phyloP scores from a whole-genome alignment of 2,797 vertebrate species.

The Botia kubotai region DNA sequence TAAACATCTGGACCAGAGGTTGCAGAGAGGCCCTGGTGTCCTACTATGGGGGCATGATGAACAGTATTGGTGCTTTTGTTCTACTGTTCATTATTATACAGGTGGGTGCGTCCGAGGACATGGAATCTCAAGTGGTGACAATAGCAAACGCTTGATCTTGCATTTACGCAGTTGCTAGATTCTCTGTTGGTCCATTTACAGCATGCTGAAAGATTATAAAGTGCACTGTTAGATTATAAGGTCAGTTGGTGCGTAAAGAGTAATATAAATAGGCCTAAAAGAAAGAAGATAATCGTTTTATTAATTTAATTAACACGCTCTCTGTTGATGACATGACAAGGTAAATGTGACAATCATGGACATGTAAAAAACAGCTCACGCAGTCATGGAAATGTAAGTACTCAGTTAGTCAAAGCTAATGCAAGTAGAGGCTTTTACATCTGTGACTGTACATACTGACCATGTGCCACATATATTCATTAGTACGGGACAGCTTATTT shows the following conservation, averaged over 20 bases:
- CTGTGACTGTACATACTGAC: too few relatives aligned
- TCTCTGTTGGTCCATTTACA: background rate
- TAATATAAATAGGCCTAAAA: slow-evolving; percentile 33
- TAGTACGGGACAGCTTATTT: too few relatives aligned
- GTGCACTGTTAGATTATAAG: slow-evolving; percentile 18
- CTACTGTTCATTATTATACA: slow-evolving; percentile 85
- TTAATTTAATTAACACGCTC: slow-evolving; percentile 10
- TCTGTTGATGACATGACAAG: background rate
- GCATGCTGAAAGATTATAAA: slow-evolving; percentile 11
- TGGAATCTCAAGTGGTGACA: background rate
- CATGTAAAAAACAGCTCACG: too few relatives aligned
- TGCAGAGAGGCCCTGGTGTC: slow-evolving; percentile 87
- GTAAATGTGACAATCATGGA: background rate
- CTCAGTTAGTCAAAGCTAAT: too few relatives aligned
- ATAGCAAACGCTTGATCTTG: background rate
- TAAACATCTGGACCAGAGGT: slow-evolving; percentile 90
- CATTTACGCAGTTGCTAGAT: background rate
- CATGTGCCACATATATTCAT: too few relatives aligned
- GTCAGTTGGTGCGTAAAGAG: slow-evolving; percentile 32
- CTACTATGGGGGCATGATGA: slow-evolving; percentile 92
- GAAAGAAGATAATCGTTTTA: slow-evolving; percentile 17
- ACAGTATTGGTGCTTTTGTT: slow-evolving; percentile 79
- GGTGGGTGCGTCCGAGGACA: slow-evolving; percentile 74
- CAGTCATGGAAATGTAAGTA: too few relatives aligned
- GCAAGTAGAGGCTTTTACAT: too few relatives aligned